phyloP scores from a whole-genome alignment of 1,140 invertebrate species.

The Phortica variegata region DNA sequence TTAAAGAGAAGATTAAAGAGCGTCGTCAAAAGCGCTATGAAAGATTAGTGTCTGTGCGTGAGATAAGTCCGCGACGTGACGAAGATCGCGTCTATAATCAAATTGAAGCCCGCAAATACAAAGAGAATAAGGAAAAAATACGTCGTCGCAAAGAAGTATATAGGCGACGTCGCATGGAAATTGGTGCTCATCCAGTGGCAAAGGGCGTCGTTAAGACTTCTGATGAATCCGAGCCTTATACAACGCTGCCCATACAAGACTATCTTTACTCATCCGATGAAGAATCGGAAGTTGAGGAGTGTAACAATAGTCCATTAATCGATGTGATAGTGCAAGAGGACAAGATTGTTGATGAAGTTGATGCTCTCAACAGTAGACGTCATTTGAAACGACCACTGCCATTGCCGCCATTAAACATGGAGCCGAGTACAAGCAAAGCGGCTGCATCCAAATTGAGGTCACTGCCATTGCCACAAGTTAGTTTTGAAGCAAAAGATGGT shows the following conservation, averaged over 20 bases:
- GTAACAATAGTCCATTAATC: constrained; percentile 11
- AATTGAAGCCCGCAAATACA: constrained; percentile 67
- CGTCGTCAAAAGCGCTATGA: constrained; percentile 33
- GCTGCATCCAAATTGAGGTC: not conserved
- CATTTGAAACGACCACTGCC: constrained; percentile 11
- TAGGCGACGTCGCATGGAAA: constrained; percentile 41
- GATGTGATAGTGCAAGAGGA: constrained; percentile 39
- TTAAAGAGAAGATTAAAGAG: constrained; percentile 28
- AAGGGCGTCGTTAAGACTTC: not conserved
- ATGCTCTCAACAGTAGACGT: constrained; percentile 19
- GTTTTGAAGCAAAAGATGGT: too few species aligned
- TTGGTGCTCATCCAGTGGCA: not conserved
- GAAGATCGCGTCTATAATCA: constrained; percentile 72
- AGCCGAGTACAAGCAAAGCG: constrained; percentile 22
- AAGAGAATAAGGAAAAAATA: constrained; percentile 77
- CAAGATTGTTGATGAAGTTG: constrained; percentile 45
- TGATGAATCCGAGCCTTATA: constrained; percentile 28
- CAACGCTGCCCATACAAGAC: constrained; percentile 33
- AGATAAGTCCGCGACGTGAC: constrained; percentile 75
- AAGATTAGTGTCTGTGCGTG: constrained; percentile 65
- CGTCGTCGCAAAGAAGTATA: constrained; percentile 68
- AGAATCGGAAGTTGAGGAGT: constrained; percentile 16
- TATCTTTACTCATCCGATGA: constrained; percentile 50
- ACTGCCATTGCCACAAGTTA: not conserved
- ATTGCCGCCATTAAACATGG: constrained; percentile 9